Conservation (phyloP, 2,113 vertebrate genomes). For the Fregetta grallaria region DNA sequence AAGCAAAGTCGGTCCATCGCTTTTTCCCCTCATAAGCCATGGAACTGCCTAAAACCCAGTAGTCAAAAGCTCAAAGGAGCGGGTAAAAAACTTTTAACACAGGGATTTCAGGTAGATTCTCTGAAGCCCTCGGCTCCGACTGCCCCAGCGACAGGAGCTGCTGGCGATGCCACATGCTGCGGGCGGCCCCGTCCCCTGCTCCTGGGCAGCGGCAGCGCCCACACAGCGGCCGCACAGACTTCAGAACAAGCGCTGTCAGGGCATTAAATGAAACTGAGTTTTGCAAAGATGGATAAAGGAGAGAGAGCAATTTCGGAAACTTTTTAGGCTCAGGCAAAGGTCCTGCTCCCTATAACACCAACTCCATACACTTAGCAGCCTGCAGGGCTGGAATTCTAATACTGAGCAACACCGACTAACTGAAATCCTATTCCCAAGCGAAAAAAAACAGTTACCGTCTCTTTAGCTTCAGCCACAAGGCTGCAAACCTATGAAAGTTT, state of each 20-base stretch:
- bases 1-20: background rate
- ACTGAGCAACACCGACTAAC: background rate
- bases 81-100: background rate
- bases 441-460: background rate
- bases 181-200: too few species aligned
- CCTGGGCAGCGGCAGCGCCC: background rate
- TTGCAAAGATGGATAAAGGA: background rate
- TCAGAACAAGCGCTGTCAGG: rapidly evolving
- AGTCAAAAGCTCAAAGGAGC: background rate
- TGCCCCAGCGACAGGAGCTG: background rate
- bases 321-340: background rate
- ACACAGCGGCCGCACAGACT: background rate
- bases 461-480: background rate
- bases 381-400: background rate
- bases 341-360: background rate
- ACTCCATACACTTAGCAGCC: background rate
- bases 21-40: background rate
- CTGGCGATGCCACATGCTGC: background rate
- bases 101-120: background rate
- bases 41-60: background rate
- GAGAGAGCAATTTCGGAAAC: background rate
- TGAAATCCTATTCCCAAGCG: background rate
- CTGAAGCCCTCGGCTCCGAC: background rate
- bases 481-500: constrained; percentile 26
- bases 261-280: background rate